These are phyloP conservation scores for Drosophila helvetica DNA, from an alignment of 2,888 invertebrate genomes.

Conservation along the genomic window DNA sequence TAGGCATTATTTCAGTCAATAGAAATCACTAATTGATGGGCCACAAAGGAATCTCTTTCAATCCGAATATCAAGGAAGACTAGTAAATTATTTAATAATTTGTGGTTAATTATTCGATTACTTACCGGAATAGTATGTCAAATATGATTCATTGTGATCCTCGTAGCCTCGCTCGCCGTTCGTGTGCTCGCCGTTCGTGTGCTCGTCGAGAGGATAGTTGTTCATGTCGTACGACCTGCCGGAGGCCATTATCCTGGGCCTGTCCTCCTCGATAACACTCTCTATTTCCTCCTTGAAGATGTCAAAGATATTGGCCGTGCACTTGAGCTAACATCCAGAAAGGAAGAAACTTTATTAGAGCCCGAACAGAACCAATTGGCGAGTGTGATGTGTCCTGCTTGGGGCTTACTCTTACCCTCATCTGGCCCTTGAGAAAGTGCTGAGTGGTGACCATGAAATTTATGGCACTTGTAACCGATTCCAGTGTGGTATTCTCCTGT, in stretches of 20 bases:
- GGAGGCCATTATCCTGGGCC: constrained; percentile 83
- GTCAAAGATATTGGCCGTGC: constrained; percentile 83
- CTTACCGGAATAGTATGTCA: constrained; percentile 82
- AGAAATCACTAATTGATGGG: too few relatives aligned
- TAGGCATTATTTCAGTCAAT: too few relatives aligned
- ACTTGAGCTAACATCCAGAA: constrained; percentile 79
- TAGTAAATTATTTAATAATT: background rate
- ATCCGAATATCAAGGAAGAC: too few relatives aligned
- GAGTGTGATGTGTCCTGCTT: background rate
- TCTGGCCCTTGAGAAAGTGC: constrained; percentile 82
- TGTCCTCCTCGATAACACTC: constrained; percentile 83
- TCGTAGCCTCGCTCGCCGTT: constrained; percentile 78
- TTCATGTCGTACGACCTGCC: constrained; percentile 83
- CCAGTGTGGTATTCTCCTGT: constrained; percentile 81
- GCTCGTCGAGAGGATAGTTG: constrained; percentile 82
- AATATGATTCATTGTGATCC: constrained; percentile 83
- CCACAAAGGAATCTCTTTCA: too few relatives aligned
- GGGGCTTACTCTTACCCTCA: constrained; percentile 73
- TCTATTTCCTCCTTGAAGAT: constrained; percentile 84
- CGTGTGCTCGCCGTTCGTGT: constrained; percentile 77
- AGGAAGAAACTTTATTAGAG: constrained; percentile 28
- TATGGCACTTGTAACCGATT: constrained; percentile 82
- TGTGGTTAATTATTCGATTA: constrained; percentile 2
- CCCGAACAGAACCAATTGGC: background rate
- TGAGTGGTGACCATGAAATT: constrained; percentile 83